A percentile compares a stretch with the other conserved stretches of the same genome.
Conservation (phyloP, 2,797 vertebrate species). For the Carcharodon carcharias region DNA sequence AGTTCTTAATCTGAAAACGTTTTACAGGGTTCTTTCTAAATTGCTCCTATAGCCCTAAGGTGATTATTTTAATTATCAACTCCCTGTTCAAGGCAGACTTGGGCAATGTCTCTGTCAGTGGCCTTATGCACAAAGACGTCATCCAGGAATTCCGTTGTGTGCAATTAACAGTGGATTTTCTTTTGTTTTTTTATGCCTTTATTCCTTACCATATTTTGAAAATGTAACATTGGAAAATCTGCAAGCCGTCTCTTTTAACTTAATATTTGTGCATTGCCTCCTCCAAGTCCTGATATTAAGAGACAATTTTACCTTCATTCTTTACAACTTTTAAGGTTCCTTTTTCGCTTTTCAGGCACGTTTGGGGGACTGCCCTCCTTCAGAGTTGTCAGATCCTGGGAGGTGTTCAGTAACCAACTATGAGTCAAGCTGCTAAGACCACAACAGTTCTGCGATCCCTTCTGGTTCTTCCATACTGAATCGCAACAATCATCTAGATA, state of each 20-base stretch:
- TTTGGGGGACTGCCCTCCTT: not conserved
- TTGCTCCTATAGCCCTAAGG: not conserved
- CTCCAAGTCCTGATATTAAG: not conserved
- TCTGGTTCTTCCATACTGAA: not conserved
- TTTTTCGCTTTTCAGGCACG: not conserved
- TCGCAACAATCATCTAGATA: not conserved
- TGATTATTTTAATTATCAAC: not conserved
- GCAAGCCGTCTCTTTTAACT: not conserved
- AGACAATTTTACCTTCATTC: not conserved
- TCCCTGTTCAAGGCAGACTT: not conserved
- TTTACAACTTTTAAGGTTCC: not conserved
- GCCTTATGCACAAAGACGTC: not conserved
- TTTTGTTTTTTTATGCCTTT: not conserved
- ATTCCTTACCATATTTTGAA: not conserved
- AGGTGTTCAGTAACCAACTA: not conserved
- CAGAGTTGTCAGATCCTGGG: not conserved
- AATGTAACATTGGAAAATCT: not conserved
- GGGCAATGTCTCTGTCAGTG: not conserved
- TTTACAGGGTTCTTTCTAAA: not conserved
- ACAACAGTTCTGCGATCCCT: not conserved
- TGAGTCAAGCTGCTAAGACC: not conserved
- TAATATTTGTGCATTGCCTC: not conserved
- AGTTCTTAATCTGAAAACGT: not conserved
- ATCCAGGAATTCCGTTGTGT: not conserved
- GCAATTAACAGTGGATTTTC: not conserved